Evolutionary conservation across 2,113 vertebrate species (phyloP).

Genomic region (Hiodon alosoides): DNA sequence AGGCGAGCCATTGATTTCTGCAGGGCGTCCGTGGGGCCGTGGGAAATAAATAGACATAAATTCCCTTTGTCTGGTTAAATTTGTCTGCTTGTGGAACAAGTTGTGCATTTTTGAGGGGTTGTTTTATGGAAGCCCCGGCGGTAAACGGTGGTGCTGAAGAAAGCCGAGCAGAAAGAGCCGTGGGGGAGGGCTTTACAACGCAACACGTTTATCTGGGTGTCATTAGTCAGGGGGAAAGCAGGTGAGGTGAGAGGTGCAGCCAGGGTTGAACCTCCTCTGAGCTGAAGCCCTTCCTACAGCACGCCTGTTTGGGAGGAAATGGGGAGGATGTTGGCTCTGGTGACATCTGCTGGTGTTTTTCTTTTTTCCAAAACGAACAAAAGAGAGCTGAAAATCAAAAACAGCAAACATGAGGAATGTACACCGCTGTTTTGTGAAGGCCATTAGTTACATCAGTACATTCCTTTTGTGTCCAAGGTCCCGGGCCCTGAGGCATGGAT

Average conservation of each 20-base stretch:
- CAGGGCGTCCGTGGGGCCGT: neutral
- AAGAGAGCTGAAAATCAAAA: neutral
- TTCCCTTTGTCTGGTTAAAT: conserved; percentile 36
- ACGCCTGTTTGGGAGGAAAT: conserved; percentile 8
- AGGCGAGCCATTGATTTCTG: neutral
- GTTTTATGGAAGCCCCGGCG: conserved; percentile 31
- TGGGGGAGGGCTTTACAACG: conserved; percentile 34
- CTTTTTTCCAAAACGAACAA: neutral
- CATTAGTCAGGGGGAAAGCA: conserved; percentile 34
- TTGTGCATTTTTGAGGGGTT: conserved; percentile 33
- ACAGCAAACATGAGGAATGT: too few relatives aligned
- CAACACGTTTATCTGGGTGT: conserved; percentile 38
- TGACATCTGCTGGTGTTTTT: conserved; percentile 51
- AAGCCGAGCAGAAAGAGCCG: conserved; percentile 31
- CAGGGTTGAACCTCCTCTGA: conserved; percentile 31
- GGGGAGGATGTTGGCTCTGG: conserved; percentile 39
- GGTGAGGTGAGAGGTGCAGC: conserved; percentile 37
- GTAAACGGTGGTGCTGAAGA: conserved; percentile 36
- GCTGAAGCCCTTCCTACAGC: conserved; percentile 26
- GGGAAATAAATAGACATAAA: conserved; percentile 30
- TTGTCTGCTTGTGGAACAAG: conserved; percentile 33
- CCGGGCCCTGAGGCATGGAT: too few relatives aligned
- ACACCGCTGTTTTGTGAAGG: too few relatives aligned
- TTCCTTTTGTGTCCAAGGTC: too few relatives aligned
- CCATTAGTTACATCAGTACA: too few relatives aligned